Evolutionary conservation across 1,140 invertebrate genomes (phyloP), one percentile per base, ranked within the genome.

Genomic region (Achroia grisella): DNA sequence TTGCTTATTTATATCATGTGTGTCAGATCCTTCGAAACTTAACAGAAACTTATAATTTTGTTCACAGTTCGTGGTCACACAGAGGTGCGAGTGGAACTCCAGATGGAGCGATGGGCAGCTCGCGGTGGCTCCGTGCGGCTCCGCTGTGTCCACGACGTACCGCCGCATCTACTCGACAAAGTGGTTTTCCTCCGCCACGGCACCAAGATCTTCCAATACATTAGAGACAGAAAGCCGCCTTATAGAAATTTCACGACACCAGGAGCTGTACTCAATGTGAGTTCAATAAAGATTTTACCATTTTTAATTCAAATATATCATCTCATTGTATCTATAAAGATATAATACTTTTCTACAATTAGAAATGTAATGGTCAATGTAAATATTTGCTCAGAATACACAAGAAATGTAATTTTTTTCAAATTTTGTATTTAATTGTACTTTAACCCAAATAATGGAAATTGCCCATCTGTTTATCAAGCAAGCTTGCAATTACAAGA

Each of bases 131-230:
- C 85, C 12, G 90, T 89, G 44, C 86, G 87, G 11, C 75, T 91
- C 28, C 86, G 87, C 37, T 91, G 90, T 73, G 76, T 86, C 28
- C 90, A 91, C 80, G 90, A 90, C 69, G 90, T 91, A 29, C 83
- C 84, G 33, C 86, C 87, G 10, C 87, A 90, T 58, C 87, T 90
- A 34, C 86, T 91, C 5, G 89, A 90, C 73, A 91, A 91, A 68
- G 90, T 91, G 49, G 92, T 93, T 70, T 95, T 93, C 91, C 86
- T 91, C 42, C 91, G 92, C 62, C 89, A 89, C 58, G 89, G 89
- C 63, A 89, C 88, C 68, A 94, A 93, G 78, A 91, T 95, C 76
- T 92, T 94, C 66, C 90, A 93, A 77, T 95, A 92, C 76, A 90
- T 94, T 66, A 90, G 90, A 52, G 91, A 91, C 44, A 88, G 93